These are phyloP conservation scores for Eutolmus rufibarbis DNA, from an alignment of 2,888 invertebrate genomes.

Conservation along the genomic window DNA sequence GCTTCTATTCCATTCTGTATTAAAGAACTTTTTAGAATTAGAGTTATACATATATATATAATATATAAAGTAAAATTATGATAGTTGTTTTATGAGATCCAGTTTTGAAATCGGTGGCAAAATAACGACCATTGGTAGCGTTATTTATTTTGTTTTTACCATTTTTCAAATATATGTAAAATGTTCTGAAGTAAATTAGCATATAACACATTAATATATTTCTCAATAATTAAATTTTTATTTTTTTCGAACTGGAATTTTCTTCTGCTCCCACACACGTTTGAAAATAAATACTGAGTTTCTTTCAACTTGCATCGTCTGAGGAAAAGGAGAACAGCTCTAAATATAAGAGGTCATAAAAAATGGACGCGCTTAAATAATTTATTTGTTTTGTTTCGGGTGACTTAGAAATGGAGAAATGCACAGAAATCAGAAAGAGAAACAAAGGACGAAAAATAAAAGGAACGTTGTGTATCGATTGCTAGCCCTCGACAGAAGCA, in stretches of 20 bases:
- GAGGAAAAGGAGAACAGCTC: slow-evolving; percentile 39
- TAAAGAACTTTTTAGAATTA: too few species aligned
- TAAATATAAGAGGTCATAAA: slow-evolving; percentile 47
- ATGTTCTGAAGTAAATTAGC: not conserved
- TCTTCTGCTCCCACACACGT: not conserved
- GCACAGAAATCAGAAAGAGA: slow-evolving; percentile 22
- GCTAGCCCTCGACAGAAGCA: slow-evolving; percentile 31
- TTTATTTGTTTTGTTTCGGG: slow-evolving; percentile 47
- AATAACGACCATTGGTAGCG: too few species aligned
- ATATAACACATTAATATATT: not conserved
- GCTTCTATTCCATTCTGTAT: too few species aligned
- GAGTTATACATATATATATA: too few species aligned
- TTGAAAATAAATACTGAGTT: not conserved
- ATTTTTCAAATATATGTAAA: not conserved
- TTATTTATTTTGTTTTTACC: not conserved
- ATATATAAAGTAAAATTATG: too few species aligned
- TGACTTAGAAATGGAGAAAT: slow-evolving; percentile 44
- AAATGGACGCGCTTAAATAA: slow-evolving; percentile 46
- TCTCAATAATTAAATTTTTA: not conserved
- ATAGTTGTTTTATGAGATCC: too few species aligned
- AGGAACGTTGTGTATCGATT: not conserved
- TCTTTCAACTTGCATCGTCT: slow-evolving; percentile 8
- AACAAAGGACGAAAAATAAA: slow-evolving; percentile 21
- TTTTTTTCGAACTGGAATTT: not conserved
- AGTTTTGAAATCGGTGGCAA: not conserved